phyloP scores from a whole-genome alignment of 2,888 invertebrate species.

The Epinotia nisella region DNA sequence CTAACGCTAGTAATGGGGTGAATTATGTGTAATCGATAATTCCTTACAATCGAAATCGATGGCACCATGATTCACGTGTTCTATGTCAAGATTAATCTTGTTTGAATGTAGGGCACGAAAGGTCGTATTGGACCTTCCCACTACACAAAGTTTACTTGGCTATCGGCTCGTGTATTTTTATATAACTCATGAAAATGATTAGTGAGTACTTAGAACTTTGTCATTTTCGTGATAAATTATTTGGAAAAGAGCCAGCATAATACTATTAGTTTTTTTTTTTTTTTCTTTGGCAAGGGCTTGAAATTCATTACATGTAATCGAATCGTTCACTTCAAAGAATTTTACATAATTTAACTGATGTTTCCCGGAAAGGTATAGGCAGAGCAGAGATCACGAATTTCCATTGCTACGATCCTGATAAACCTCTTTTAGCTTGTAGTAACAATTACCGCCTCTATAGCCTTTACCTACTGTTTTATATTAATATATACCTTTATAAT shows the following conservation, averaged over 20 bases:
- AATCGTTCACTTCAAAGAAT: neutral
- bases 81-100: conserved; percentile 20
- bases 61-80: conserved; percentile 22
- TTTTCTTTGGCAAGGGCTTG: neutral
- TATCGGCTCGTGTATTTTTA: neutral
- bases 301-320: neutral
- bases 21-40: conserved; percentile 66
- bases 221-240: neutral
- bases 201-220: neutral
- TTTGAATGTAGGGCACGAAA: conserved; percentile 34
- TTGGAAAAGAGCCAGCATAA: neutral
- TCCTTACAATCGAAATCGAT: conserved; percentile 43
- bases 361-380: too few relatives aligned
- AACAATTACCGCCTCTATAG: too few relatives aligned
- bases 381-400: neutral
- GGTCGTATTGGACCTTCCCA: conserved; percentile 17
- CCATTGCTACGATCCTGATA: too few relatives aligned
- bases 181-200: neutral
- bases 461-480: too few relatives aligned
- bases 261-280: neutral
- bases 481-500: too few relatives aligned
- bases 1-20: conserved; percentile 66
- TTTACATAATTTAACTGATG: neutral
- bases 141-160: conserved; percentile 6
- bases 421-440: too few relatives aligned